Evolutionary conservation across 2,113 vertebrate species (phyloP), one percentile per base, ranked within the genome.

Genomic region (Leiothrix lutea): DNA sequence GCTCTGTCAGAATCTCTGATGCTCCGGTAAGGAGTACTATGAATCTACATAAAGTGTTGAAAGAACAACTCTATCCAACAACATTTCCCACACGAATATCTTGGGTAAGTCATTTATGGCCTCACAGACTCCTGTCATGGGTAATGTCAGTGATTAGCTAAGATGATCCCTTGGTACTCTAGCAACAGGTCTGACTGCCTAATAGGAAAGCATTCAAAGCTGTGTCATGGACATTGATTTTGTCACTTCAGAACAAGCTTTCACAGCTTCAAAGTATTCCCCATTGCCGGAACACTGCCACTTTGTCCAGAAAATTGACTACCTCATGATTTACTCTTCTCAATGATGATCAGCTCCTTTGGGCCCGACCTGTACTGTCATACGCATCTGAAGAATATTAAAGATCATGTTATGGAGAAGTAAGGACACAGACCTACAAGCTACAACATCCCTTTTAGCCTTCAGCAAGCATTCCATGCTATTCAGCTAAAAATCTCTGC

Each of bases 161-260:
- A 90, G 64, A 86, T 48, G 44, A 93, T 92, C 88, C 85, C 91
- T 80, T 69, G 62, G 33, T 82, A 57, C 11, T 71, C 51, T 12
- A 69, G 50, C 64, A 94, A 70, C 56, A 73, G 18, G 50, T 82
- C 66, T 85, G 84, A 79, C 57, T 82, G 54, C 65, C 62, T 94
- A 93, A 93, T 70, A 94, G 67, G 64, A 96, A 97, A 83, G 28
- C 79, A 77, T 90, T 94, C 62, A 96, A 80, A 93, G 25, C 62
- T 80, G 44, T 91, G 81, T 86, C 74, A 82, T 47, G 66, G 62
- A 57, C 84, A 92, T 91, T 90, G 94, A 97, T 95, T 94, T 79
- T 95, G 90, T 88, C 91, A 92, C 82, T 93, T 95, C 74, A 82
- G 64, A 96, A 73, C 78, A 93, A 80, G 85, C 4, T 82, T 94